Percentiles rank a stretch among this genome's conserved stretches.
These are phyloP conservation scores for Spheniscus humboldti DNA, from an alignment of 2,797 vertebrate genomes.

Conservation along the genomic window DNA sequence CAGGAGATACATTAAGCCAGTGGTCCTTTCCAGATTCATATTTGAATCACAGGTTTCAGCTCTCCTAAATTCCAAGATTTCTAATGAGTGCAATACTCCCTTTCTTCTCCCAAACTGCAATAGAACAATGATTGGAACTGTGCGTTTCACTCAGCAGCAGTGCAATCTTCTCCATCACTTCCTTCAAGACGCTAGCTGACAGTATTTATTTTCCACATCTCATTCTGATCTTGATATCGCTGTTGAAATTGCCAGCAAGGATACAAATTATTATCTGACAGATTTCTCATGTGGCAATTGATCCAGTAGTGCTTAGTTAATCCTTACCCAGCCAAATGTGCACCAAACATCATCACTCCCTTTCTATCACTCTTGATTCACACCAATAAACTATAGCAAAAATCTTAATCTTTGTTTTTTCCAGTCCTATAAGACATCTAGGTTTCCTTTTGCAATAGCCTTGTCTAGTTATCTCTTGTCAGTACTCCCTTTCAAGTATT, in stretches of 20 bases:
- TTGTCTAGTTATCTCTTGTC: not conserved
- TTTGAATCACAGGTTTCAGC: not conserved
- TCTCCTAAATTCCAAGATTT: not conserved
- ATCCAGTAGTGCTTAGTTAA: not conserved
- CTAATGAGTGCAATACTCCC: not conserved
- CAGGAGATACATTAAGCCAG: not conserved
- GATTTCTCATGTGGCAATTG: not conserved
- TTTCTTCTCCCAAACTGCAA: not conserved
- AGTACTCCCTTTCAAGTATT: not conserved
- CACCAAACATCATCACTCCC: not conserved
- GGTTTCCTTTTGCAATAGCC: not conserved
- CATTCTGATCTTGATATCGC: not conserved
- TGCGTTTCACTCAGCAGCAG: not conserved
- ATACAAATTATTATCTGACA: not conserved
- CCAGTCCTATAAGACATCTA: not conserved
- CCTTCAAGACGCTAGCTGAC: not conserved
- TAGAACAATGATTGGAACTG: not conserved
- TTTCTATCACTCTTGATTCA: not conserved
- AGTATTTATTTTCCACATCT: slow-evolving; percentile 14
- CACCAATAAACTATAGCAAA: not conserved
- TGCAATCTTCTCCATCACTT: not conserved
- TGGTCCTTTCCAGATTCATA: not conserved
- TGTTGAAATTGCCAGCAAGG: slow-evolving; percentile 1
- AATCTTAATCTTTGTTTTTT: not conserved
- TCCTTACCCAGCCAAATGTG: not conserved